These are phyloP conservation scores for Mesoclemmys tuberculata DNA, from an alignment of 2,113 vertebrate genomes.

Conservation along the genomic window DNA sequence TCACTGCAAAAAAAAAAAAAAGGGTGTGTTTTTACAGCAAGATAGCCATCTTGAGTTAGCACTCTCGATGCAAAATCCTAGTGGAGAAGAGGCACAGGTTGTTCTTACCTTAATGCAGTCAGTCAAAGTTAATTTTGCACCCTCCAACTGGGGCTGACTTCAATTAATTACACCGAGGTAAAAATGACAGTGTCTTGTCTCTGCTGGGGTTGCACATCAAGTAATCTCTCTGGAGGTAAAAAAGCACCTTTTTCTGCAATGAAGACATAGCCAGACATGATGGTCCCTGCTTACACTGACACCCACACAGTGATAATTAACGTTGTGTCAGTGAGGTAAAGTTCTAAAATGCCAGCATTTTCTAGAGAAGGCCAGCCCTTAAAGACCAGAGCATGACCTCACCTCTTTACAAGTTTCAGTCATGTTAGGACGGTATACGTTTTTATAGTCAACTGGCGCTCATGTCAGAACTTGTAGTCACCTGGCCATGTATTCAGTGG, in stretches of 20 bases:
- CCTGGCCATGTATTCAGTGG: neutral
- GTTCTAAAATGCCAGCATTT: neutral
- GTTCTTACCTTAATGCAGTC: neutral
- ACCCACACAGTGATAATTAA: neutral
- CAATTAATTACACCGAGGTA: neutral
- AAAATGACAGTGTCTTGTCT: neutral
- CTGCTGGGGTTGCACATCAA: neutral
- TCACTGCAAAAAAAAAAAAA: neutral
- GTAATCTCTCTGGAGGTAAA: neutral
- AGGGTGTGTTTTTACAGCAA: neutral
- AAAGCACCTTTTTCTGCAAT: neutral
- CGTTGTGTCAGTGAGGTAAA: neutral
- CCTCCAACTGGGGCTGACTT: neutral
- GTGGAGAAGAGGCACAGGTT: neutral
- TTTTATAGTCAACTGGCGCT: neutral
- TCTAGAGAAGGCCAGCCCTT: neutral
- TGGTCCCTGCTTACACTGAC: neutral
- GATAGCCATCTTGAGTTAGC: neutral
- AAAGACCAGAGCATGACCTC: neutral
- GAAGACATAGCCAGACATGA: neutral
- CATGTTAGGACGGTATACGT: neutral
- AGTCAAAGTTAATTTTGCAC: neutral
- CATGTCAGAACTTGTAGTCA: neutral
- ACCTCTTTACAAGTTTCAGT: neutral
- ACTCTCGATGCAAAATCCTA: neutral